Evolutionary conservation across 2,113 vertebrate genomes (phyloP).

Genomic region (Natator depressus): DNA sequence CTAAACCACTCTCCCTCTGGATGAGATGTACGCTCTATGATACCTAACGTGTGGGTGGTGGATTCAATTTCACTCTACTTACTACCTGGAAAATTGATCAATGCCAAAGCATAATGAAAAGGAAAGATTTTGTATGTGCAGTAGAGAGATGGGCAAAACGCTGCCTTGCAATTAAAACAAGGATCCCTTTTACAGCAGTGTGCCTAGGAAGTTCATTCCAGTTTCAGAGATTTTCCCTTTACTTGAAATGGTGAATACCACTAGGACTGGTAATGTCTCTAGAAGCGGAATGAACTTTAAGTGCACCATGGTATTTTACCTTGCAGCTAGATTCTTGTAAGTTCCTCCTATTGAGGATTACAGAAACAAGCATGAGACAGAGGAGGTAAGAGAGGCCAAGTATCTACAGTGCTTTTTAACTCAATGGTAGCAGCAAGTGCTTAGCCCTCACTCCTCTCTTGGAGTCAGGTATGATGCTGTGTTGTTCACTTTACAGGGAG

Average conservation of each 20-base stretch:
- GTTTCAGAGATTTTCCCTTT: fast-evolving
- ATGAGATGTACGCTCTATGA: not conserved
- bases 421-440: not conserved
- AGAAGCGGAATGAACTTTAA: not conserved
- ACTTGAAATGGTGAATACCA: not conserved
- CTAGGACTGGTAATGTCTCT: not conserved
- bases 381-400: not conserved
- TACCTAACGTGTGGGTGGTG: not conserved
- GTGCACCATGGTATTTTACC: not conserved
- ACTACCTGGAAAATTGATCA: slow-evolving; percentile 31
- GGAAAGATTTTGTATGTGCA: slow-evolving; percentile 19
- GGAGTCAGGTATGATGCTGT: not conserved
- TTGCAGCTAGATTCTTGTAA: not conserved
- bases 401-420: not conserved
- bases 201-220: not conserved
- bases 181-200: not conserved
- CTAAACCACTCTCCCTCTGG: not conserved
- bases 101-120: slow-evolving; percentile 6
- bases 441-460: not conserved
- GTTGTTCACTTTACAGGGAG: not conserved
- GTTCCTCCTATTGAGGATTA: not conserved
- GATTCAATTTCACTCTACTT: not conserved
- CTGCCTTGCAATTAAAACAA: not conserved
- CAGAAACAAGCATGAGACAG: not conserved
- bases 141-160: not conserved